These are phyloP conservation scores for Bilobella aurantiaca DNA, from an alignment of 1,140 invertebrate species.

Conservation along the genomic window DNA sequence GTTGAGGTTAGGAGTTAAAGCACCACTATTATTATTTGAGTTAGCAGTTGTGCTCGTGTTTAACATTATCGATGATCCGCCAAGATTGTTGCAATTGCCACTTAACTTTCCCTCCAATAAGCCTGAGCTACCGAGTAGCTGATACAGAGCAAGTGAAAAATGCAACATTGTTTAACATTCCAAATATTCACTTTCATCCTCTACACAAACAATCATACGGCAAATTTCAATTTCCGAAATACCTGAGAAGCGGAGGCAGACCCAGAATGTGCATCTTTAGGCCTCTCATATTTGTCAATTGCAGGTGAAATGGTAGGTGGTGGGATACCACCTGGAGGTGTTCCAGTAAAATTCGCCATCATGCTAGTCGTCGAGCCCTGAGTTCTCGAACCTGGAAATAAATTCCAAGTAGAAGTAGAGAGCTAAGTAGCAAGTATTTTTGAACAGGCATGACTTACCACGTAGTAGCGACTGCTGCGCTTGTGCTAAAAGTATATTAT, in stretches of 20 bases:
- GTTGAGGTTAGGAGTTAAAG: constrained; percentile 37
- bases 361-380: constrained; percentile 17
- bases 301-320: constrained; percentile 29
- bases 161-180: not conserved
- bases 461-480: constrained; percentile 49
- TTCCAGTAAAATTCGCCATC: constrained; percentile 28
- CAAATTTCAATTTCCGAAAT: not conserved
- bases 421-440: not conserved
- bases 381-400: constrained; percentile 20
- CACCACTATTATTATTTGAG: not conserved
- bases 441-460: constrained; percentile 18
- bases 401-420: not conserved
- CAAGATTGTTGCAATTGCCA: constrained; percentile 9
- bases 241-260: constrained; percentile 28
- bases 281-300: constrained; percentile 32
- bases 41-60: not conserved
- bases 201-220: not conserved
- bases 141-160: not conserved
- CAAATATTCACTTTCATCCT: not conserved
- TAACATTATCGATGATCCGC: constrained; percentile 13
- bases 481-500: constrained; percentile 51
- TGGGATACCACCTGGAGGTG: constrained; percentile 33
- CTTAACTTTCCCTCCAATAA: constrained; percentile 3
- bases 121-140: not conserved
- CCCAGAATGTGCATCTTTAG: constrained; percentile 32